These are phyloP conservation scores for Buceros bicornis DNA, from an alignment of 2,797 vertebrate genomes.

Conservation along the genomic window DNA sequence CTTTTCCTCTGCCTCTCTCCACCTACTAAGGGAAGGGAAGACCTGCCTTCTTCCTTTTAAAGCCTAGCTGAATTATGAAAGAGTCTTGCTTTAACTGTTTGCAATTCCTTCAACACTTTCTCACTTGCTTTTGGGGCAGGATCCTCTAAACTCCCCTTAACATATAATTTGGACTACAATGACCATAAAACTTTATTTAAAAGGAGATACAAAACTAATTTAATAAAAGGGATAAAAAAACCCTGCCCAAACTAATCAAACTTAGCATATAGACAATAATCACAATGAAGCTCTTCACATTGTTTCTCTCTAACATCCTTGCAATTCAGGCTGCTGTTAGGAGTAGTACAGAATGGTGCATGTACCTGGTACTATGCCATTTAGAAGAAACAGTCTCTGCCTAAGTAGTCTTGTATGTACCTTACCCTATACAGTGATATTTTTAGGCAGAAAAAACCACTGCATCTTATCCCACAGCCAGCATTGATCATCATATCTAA, in stretches of 20 bases:
- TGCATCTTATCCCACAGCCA: neutral
- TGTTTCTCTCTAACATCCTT: neutral
- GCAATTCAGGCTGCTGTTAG: neutral
- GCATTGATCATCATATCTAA: neutral
- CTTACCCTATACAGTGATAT: neutral
- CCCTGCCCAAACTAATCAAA: neutral
- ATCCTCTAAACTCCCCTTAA: neutral
- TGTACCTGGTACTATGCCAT: neutral
- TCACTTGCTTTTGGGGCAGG: neutral
- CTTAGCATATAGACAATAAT: neutral
- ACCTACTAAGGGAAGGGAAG: neutral
- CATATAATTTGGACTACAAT: neutral
- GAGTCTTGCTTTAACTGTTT: constrained; percentile 22
- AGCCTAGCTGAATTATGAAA: neutral
- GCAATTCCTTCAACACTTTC: neutral
- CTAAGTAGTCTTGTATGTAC: neutral
- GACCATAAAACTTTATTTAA: neutral
- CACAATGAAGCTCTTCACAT: neutral
- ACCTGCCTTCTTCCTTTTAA: neutral
- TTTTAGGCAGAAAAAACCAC: neutral
- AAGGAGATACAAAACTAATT: neutral
- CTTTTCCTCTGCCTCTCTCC: neutral
- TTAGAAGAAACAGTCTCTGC: neutral
- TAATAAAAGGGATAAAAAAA: neutral
- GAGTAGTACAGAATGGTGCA: neutral